Evolutionary conservation across 2,113 vertebrate genomes (phyloP).

Genomic region (Anoura caudifer): DNA sequence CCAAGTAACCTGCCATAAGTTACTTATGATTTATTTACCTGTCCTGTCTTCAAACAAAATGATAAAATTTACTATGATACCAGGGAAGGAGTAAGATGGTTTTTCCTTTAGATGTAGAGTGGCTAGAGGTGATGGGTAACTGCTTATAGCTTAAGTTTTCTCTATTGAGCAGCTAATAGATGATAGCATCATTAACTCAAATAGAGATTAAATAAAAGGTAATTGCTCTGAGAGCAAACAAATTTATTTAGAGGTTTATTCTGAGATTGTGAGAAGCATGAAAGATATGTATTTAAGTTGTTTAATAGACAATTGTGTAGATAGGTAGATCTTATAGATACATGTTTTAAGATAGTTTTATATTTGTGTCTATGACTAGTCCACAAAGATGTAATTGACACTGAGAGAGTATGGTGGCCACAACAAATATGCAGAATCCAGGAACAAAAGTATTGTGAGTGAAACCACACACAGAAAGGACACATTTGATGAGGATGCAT

Average conservation of each 20-base stretch:
- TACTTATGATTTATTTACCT: background rate
- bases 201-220: background rate
- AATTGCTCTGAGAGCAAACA: background rate
- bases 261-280: background rate
- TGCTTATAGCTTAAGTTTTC: background rate
- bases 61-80: background rate
- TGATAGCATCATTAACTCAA: background rate
- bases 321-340: background rate
- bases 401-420: background rate
- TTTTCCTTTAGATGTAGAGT: background rate
- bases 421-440: background rate
- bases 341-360: background rate
- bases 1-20: background rate
- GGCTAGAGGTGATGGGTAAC: background rate
- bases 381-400: background rate
- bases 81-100: background rate
- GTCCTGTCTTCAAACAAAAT: background rate
- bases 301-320: background rate
- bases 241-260: background rate
- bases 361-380: background rate
- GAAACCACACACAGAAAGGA: background rate
- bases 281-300: background rate
- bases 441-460: background rate
- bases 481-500: background rate
- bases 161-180: background rate